Conservation (phyloP, 2,797 vertebrate genomes). For the Melanotaenia trifasciata region DNA sequence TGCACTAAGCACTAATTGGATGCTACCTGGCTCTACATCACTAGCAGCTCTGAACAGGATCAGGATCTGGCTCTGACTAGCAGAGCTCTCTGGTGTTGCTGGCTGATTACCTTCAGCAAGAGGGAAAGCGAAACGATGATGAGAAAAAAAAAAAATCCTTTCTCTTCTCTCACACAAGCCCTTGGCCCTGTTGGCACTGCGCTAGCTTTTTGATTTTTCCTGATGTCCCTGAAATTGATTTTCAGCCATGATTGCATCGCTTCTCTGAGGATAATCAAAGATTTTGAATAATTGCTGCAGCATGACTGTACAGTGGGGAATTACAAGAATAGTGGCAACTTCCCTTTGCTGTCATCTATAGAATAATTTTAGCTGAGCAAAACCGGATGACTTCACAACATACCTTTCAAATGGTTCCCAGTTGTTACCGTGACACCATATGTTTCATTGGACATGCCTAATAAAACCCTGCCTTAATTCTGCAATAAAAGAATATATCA, state of each 20-base stretch:
- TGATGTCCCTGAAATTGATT: constrained; percentile 86
- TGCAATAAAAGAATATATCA: constrained; percentile 40
- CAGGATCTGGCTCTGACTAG: constrained; percentile 78
- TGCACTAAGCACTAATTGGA: constrained; percentile 85
- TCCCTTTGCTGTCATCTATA: constrained; percentile 64
- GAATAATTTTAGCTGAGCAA: constrained; percentile 66
- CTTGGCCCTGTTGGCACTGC: constrained; percentile 78
- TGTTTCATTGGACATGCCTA: constrained; percentile 57
- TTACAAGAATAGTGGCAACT: constrained; percentile 70
- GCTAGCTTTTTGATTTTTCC: constrained; percentile 79
- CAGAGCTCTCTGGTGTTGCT: constrained; percentile 80
- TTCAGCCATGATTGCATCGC: constrained; percentile 82
- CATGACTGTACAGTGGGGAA: constrained; percentile 76
- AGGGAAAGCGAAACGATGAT: constrained; percentile 71
- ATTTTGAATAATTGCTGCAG: constrained; percentile 81
- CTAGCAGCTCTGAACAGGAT: constrained; percentile 75
- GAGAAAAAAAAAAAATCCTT: constrained; percentile 58
- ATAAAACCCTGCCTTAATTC: constrained; percentile 44
- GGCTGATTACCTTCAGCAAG: constrained; percentile 82
- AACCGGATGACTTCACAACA: constrained; percentile 77
- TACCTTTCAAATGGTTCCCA: constrained; percentile 79
- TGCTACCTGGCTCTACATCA: constrained; percentile 85
- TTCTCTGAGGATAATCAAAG: constrained; percentile 83
- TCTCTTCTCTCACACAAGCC: constrained; percentile 73
- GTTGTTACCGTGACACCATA: constrained; percentile 67